Evolutionary conservation across 2,797 vertebrate genomes (phyloP).

Genomic region (Clarias pachynema): DNA sequence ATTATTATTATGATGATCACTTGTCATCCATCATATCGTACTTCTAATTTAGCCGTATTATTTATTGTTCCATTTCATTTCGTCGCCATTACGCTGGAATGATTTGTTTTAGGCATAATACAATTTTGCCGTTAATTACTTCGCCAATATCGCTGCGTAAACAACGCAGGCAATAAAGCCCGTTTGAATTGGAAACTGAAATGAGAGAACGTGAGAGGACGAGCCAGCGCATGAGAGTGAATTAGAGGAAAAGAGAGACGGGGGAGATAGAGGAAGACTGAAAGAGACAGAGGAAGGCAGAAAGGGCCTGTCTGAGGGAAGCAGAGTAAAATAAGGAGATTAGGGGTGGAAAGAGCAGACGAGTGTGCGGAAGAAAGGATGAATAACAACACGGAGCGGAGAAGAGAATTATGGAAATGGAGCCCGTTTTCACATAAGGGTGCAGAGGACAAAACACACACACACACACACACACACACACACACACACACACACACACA

Average conservation of each 20-base stretch:
- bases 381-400: slow-evolving; percentile 46
- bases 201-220: slow-evolving; percentile 8
- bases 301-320: slow-evolving; percentile 24
- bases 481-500: background rate
- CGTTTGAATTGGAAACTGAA: slow-evolving; percentile 40
- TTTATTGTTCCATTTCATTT: slow-evolving; percentile 55
- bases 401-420: slow-evolving; percentile 54
- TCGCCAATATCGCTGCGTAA: slow-evolving; percentile 50
- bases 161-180: slow-evolving; percentile 50
- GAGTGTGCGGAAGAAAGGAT: slow-evolving; percentile 33
- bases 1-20: slow-evolving; percentile 49
- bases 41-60: slow-evolving; percentile 51
- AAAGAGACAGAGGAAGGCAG: background rate
- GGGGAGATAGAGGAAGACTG: background rate
- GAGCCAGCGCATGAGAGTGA: slow-evolving; percentile 7
- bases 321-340: slow-evolving; percentile 38
- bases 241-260: background rate
- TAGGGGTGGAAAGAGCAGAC: slow-evolving; percentile 36
- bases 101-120: slow-evolving; percentile 56
- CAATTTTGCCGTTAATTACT: slow-evolving; percentile 55
- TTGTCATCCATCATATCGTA: slow-evolving; percentile 48
- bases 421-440: slow-evolving; percentile 50
- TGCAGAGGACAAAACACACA: slow-evolving; percentile 38
- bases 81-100: slow-evolving; percentile 47
- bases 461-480: background rate